Evolutionary conservation across 2,797 vertebrate species (phyloP).

Genomic region (Poeciliopsis turneri): DNA sequence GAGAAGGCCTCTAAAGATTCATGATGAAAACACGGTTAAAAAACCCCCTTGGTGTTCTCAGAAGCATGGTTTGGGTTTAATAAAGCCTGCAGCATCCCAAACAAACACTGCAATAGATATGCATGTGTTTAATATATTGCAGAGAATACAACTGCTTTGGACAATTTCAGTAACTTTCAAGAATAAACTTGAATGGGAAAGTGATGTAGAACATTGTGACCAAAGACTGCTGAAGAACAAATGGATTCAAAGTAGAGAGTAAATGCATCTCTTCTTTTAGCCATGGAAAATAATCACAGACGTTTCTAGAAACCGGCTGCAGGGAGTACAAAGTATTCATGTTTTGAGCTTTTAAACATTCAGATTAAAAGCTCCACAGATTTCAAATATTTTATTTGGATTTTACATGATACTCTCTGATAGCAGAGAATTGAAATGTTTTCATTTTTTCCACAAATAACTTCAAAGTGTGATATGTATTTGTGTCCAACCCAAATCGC

Average conservation of each 20-base stretch:
- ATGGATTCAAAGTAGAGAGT: background rate
- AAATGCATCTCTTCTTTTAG: background rate
- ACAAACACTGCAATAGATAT: slow-evolving; percentile 9
- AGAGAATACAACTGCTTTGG: slow-evolving; percentile 1
- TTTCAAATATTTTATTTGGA: background rate
- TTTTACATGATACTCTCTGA: background rate
- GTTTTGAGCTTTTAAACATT: background rate
- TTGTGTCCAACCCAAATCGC: background rate
- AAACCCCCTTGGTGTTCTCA: slow-evolving; percentile 23
- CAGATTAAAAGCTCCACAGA: too few species aligned
- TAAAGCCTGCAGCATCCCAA: slow-evolving; percentile 8
- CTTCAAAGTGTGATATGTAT: background rate
- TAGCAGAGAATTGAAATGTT: background rate
- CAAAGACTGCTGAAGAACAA: background rate
- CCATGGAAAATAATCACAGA: background rate
- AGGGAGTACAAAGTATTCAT: background rate
- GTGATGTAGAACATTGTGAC: background rate
- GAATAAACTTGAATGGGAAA: background rate
- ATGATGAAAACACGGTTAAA: slow-evolving; percentile 5
- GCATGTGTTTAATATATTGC: slow-evolving; percentile 1
- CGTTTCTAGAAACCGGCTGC: background rate
- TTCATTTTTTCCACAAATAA: background rate
- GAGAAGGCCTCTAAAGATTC: slow-evolving; percentile 14
- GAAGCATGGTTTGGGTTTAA: slow-evolving; percentile 20
- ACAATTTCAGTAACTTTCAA: background rate